Base-by-base conservation (phyloP, 2,797 vertebrate genomes). In the Anolis apletophallus region DNA sequence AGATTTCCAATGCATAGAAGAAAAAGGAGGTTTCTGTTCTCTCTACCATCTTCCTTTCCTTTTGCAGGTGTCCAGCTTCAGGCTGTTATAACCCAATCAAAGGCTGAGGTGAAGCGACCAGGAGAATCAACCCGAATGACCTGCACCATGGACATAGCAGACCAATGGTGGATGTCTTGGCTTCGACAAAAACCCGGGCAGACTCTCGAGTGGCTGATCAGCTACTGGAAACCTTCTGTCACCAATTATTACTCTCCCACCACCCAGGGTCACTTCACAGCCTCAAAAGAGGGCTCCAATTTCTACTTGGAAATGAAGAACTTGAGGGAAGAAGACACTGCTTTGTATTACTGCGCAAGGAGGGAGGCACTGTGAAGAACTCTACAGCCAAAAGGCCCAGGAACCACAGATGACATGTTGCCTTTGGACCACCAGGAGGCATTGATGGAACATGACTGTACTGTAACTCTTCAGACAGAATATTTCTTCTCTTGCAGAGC, bases 111-210 rank as follows among this genome's bases (percentile, higher is more conserved):
- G 79, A 80, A 80, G 29, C 61, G 1, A 52, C 79, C 79, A 19
- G 79, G 79, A 80, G 79, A 80, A 50, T 80, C 79, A n/a, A 50
- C 40, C 29, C 40, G 52, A 52, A 16, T 68, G 26, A 68, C 29
- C 8, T 80, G 79, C 17, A 80, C 40, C 29, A 80, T 80, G 79
- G 61, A 67, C 16, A 68, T 8, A 3, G 79, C 79, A 5, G 79
- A 80, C 16, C 61, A 80, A 40, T 80, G 79, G 79, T 80, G 79
- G 61, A 80, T 80, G 79, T 80, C 61, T n/a, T 80, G 79, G 79
- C 61, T 80, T 32, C 50, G 79, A 54, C 80, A 69, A 4, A 21
- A 71, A 54, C 46, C 80, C 14, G 67, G 80, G 29, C 34, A 81
- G 11, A 1, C 67, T n/a, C 67, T 67, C 2, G 67, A 55, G 19